Percentiles rank a stretch among this genome's conserved stretches.
Evolutionary conservation across 2,113 vertebrate species (phyloP).

Genomic region (Chloropsis cyanopogon): DNA sequence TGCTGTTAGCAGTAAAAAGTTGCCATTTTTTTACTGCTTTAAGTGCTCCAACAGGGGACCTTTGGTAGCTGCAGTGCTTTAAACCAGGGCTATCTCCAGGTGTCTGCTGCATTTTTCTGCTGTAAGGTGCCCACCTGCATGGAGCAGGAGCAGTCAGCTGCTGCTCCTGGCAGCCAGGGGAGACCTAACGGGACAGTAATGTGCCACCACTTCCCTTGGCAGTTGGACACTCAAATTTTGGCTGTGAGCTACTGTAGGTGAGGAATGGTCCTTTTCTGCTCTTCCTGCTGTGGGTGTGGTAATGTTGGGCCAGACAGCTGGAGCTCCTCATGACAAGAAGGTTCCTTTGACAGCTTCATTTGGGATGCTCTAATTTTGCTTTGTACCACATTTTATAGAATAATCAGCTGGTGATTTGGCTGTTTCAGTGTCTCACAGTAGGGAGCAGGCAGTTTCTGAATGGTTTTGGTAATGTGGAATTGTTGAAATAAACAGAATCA

Average conservation of each 20-base stretch:
- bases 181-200: not conserved
- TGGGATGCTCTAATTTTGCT: not conserved
- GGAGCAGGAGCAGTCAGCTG: not conserved
- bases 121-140: not conserved
- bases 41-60: not conserved
- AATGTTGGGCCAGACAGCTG: accelerated
- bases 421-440: not conserved
- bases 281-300: not conserved
- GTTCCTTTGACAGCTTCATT: not conserved
- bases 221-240: not conserved
- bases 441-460: not conserved
- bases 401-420: not conserved
- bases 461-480: not conserved
- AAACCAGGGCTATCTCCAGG: not conserved
- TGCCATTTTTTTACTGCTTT: not conserved
- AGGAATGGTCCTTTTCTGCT: not conserved
- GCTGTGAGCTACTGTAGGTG: not conserved
- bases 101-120: not conserved
- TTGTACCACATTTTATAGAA: not conserved
- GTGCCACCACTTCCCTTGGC: not conserved
- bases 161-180: not conserved
- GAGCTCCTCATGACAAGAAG: accelerated
- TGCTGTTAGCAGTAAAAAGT: not conserved
- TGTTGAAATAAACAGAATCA: not conserved
- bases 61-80: not conserved